A percentile compares a stretch with the other conserved stretches of the same genome.
These are phyloP conservation scores for Gallinago undulata DNA, from an alignment of 2,113 vertebrate species.

Conservation along the genomic window DNA sequence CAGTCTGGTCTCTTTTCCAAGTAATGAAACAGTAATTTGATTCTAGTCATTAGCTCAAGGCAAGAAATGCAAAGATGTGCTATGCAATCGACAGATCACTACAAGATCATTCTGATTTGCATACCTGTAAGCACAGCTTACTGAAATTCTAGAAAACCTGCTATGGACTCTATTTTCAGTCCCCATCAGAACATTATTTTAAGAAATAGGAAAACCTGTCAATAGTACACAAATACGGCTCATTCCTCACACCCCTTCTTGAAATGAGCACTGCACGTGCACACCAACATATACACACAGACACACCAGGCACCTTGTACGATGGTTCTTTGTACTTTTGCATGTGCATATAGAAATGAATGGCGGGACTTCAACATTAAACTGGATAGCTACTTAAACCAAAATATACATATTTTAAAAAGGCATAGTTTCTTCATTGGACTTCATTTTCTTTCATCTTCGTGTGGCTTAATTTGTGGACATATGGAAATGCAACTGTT, in stretches of 20 bases:
- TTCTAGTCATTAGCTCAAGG: not conserved
- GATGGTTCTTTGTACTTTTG: not conserved
- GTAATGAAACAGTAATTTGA: not conserved
- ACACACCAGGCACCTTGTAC: not conserved
- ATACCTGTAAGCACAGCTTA: not conserved
- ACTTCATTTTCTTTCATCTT: not conserved
- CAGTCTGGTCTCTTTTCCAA: not conserved
- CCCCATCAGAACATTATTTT: not conserved
- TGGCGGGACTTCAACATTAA: not conserved
- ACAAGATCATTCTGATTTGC: not conserved
- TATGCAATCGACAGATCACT: not conserved
- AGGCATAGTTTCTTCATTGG: not conserved
- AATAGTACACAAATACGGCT: not conserved
- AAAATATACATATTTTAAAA: not conserved
- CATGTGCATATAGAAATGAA: not conserved
- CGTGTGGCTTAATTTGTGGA: not conserved
- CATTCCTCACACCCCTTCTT: not conserved
- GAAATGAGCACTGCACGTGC: not conserved
- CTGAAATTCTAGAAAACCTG: not conserved
- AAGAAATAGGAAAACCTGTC: not conserved
- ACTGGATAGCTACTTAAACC: not conserved
- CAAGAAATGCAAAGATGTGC: not conserved
- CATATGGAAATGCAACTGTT: not conserved
- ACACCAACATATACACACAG: not conserved
- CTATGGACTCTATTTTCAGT: not conserved